phyloP scores from a whole-genome alignment of 2,113 vertebrate species.

The Hassar affinis region DNA sequence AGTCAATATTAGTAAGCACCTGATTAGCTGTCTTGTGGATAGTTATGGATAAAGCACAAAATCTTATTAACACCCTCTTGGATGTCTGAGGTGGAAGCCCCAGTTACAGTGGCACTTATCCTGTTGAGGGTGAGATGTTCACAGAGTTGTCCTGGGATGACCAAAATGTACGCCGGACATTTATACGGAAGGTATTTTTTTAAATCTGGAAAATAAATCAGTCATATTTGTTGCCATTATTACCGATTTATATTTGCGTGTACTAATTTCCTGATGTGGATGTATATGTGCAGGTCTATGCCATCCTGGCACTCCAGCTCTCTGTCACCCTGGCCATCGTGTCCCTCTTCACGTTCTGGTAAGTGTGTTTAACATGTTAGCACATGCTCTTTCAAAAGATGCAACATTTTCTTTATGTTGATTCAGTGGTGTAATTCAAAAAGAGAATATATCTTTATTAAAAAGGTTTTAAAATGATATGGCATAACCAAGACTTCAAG shows the following conservation, averaged over 20 bases:
- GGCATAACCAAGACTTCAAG: not conserved
- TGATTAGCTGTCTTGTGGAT: not conserved
- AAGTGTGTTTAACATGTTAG: constrained; percentile 53
- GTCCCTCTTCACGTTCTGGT: constrained; percentile 93
- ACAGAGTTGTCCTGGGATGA: constrained; percentile 89
- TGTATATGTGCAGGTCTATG: constrained; percentile 78
- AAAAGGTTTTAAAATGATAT: not conserved
- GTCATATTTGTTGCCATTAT: not conserved
- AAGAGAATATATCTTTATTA: not conserved
- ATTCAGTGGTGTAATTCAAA: not conserved
- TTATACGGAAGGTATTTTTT: constrained; percentile 85
- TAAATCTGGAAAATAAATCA: not conserved
- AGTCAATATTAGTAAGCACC: not conserved
- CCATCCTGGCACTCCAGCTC: constrained; percentile 86
- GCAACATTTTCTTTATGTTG: not conserved
- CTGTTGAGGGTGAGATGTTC: constrained; percentile 79
- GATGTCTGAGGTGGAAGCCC: constrained; percentile 69
- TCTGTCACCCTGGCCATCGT: constrained; percentile 83
- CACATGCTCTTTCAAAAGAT: not conserved
- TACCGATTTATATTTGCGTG: not conserved
- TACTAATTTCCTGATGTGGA: not conserved
- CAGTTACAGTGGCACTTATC: constrained; percentile 69
- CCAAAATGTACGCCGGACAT: constrained; percentile 80
- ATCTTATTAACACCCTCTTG: not conserved
- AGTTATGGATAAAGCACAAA: not conserved